Percentiles rank a stretch among this genome's conserved stretches.
phyloP scores from a whole-genome alignment of 2,113 vertebrate genomes.

The Tachysurus vachellii region DNA sequence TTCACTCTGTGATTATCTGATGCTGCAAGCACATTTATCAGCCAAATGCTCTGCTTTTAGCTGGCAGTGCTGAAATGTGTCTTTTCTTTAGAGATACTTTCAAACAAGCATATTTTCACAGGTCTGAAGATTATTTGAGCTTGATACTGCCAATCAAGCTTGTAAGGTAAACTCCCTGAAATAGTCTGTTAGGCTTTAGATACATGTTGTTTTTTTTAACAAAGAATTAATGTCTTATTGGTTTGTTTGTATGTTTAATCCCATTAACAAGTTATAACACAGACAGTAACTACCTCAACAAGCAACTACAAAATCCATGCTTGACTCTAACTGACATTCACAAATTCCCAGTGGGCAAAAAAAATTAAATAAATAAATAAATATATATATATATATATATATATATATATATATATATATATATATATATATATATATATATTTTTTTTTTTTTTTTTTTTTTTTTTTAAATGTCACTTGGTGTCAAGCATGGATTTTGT shows the following conservation, averaged over 20 bases:
- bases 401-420: too few relatives aligned
- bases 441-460: too few relatives aligned
- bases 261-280: background rate
- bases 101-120: background rate
- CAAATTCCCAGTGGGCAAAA: background rate
- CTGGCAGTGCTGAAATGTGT: background rate
- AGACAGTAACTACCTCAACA: background rate
- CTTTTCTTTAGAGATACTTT: slow-evolving; percentile 5
- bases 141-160: background rate
- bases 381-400: too few relatives aligned
- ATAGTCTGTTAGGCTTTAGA: background rate
- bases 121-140: background rate
- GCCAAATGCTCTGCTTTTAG: slow-evolving; percentile 19
- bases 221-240: too few relatives aligned
- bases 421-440: too few relatives aligned
- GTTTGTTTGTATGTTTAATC: background rate
- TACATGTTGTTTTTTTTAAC: background rate
- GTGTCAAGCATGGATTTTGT: background rate
- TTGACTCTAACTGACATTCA: background rate
- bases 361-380: too few relatives aligned
- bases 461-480: background rate
- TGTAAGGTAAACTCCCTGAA: background rate
- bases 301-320: background rate
- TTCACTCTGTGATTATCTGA: background rate
- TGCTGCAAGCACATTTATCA: slow-evolving; percentile 11